Evolutionary conservation across 2,888 invertebrate species (phyloP).

Genomic region (Cephus runcator): DNA sequence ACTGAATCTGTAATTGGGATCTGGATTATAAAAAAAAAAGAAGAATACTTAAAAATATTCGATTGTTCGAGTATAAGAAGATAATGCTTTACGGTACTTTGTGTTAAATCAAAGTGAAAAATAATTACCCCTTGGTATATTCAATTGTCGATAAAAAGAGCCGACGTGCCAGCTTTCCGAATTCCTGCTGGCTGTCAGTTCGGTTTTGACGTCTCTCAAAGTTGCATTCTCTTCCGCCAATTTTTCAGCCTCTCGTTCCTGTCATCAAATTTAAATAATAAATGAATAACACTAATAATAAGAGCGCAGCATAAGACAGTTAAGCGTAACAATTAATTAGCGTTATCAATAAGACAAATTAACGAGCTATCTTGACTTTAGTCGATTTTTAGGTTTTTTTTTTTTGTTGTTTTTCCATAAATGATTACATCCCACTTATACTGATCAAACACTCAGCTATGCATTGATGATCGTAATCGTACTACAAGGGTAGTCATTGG

Average conservation of each 20-base stretch:
- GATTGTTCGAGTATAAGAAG: background rate
- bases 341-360: background rate
- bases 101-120: background rate
- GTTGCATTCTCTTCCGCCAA: conserved; percentile 53
- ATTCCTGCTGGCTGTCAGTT: conserved; percentile 48
- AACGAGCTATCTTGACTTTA: background rate
- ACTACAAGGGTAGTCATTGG: conserved; percentile 13
- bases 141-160: conserved; percentile 53
- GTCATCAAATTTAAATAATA: background rate
- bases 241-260: conserved; percentile 61
- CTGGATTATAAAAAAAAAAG: background rate
- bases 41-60: background rate
- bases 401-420: background rate
- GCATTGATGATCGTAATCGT: conserved; percentile 50
- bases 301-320: background rate
- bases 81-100: background rate
- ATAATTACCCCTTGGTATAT: conserved; percentile 50
- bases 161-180: conserved; percentile 57
- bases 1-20: background rate
- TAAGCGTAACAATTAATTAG: background rate
- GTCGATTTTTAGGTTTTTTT: background rate
- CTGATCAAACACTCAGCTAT: conserved; percentile 57
- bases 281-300: background rate
- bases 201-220: conserved; percentile 53
- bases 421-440: conserved; percentile 51